Evolutionary conservation across 2,888 invertebrate genomes (phyloP), one percentile per base, ranked within the genome.

Genomic region (Perdita meconis): DNA sequence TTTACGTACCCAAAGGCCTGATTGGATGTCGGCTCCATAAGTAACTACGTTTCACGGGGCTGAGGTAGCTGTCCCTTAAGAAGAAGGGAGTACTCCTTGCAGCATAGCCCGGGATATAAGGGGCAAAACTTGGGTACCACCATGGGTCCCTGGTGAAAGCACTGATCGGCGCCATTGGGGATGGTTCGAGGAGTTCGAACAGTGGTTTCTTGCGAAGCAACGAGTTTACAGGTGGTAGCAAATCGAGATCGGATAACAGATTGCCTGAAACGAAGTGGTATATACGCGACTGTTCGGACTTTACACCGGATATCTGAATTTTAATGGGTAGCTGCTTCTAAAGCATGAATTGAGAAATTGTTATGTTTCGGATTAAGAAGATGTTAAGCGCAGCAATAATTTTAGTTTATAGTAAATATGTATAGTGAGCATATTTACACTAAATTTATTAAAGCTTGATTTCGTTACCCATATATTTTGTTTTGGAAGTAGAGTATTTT

Each of bases 1-100:
- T n/a, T 4, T 87, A 96, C 97, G 95, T 95, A 97, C 97, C 96
- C 94, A 97, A 95, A 92, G 97, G 97, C 94, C 97, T 96, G 93
- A 96, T 95, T 92, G 97, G 97, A 93, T 97, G 97, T 93, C 96
- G 96, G 93, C 96, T 95, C 97, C 97, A 97, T 91, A 97, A 95
- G 94, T 96, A 97, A 93, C 96, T 96, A 94, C 97, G 96, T 95
- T 97, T 97, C 93, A 97, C 95, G 80, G 97, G 97, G 91, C 97
- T 97, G 93, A 97, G 95, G 94, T 96, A 97, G 91, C 97, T 97
- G 94, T 97, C 96, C 87, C 97, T 95, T 92, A 97, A 94, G 94
- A 95, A 96, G 93, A 95, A 96, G 80, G 96, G 96, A 92, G 95
- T 95, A 92, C 95, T 95, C 94, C 94, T 95, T 89, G 95, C 94